Evolutionary conservation across 1,140 invertebrate species (phyloP).

Genomic region (Papilio xuthus): DNA sequence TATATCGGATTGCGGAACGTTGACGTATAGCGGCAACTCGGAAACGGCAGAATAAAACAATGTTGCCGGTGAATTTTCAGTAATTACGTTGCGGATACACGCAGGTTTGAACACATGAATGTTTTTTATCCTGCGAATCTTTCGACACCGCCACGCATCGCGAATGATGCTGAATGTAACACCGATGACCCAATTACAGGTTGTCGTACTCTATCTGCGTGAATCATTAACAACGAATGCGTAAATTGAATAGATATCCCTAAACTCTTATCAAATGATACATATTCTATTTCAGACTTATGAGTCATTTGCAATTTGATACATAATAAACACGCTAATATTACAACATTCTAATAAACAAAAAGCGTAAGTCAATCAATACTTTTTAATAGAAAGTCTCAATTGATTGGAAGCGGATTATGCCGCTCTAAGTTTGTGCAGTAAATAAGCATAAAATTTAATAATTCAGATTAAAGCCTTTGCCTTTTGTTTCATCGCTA

Average conservation of each 20-base stretch:
- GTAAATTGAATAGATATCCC: slow-evolving; percentile 13
- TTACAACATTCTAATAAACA: too few species aligned
- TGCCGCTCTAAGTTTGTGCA: too few species aligned
- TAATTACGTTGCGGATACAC: slow-evolving; percentile 51
- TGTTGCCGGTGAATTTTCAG: slow-evolving; percentile 44
- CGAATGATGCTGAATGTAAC: slow-evolving; percentile 43
- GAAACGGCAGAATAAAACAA: slow-evolving; percentile 37
- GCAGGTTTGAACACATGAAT: slow-evolving; percentile 51
- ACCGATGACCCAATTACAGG: slow-evolving; percentile 40
- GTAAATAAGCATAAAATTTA: not conserved
- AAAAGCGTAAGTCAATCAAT: too few species aligned
- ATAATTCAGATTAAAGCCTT: not conserved
- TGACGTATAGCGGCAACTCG: slow-evolving; percentile 41
- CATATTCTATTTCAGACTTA: not conserved
- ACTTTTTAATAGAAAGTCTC: too few species aligned
- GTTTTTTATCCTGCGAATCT: slow-evolving; percentile 69
- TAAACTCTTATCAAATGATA: not conserved
- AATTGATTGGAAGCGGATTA: too few species aligned
- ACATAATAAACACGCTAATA: not conserved
- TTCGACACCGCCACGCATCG: slow-evolving; percentile 63
- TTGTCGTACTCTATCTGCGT: slow-evolving; percentile 22
- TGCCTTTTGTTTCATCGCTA: not conserved
- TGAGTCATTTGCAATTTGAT: slow-evolving; percentile 1
- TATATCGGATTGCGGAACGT: slow-evolving; percentile 47
- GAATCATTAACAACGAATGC: slow-evolving; percentile 29